These are phyloP conservation scores for Sceloporus undulatus DNA, from an alignment of 2,113 vertebrate genomes.

Conservation along the genomic window DNA sequence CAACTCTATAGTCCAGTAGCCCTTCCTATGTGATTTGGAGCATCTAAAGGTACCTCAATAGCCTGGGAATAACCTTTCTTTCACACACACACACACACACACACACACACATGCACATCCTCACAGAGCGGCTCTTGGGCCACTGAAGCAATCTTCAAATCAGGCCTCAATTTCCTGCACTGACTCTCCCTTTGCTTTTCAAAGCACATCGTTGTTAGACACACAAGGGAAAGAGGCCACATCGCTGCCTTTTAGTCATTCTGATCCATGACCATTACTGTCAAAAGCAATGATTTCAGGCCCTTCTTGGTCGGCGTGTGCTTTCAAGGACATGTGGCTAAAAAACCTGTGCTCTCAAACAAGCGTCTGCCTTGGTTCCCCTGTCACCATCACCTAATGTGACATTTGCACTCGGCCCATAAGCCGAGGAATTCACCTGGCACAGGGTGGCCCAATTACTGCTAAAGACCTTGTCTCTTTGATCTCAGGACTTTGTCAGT, in stretches of 20 bases:
- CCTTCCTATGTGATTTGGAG: background rate
- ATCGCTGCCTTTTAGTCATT: conserved; percentile 33
- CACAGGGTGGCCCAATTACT: conserved; percentile 88
- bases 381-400: conserved; percentile 79
- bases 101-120: too few species aligned
- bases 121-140: background rate
- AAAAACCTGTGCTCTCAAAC: conserved; percentile 32
- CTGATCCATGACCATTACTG: conserved; percentile 50
- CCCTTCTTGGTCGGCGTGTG: background rate
- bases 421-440: conserved; percentile 87
- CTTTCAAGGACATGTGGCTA: conserved; percentile 34
- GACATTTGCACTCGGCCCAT: conserved; percentile 86
- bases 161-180: background rate
- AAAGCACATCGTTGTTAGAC: conserved; percentile 11
- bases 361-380: conserved; percentile 42
- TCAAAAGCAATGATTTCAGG: conserved; percentile 64
- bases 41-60: background rate
- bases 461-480: conserved; percentile 80
- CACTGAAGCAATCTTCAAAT: background rate
- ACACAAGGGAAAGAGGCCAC: accelerated
- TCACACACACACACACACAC: too few species aligned
- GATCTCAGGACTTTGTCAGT: conserved; percentile 55
- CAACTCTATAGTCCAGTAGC: background rate
- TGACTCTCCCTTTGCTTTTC: background rate
- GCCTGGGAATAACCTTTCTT: background rate